phyloP scores from a whole-genome alignment of 2,888 invertebrate genomes.

The Cheilosia scutellata region DNA sequence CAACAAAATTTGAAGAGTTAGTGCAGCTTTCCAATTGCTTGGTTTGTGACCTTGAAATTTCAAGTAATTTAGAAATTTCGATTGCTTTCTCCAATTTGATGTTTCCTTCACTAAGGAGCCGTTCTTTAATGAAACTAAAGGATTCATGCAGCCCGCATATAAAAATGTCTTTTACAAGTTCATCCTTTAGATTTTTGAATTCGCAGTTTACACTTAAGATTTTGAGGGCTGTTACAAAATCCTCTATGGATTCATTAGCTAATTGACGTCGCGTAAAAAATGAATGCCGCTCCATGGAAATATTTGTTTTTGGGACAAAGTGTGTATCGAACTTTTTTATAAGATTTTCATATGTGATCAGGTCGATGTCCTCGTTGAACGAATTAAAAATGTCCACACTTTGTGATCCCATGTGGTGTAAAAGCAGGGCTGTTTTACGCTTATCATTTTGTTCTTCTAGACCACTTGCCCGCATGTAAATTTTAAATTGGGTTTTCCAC shows the following conservation, averaged over 20 bases:
- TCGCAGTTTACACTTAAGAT: slow-evolving; percentile 26
- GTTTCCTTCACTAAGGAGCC: slow-evolving; percentile 21
- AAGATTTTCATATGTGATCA: slow-evolving; percentile 25
- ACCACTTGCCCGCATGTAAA: slow-evolving; percentile 31
- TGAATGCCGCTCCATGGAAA: slow-evolving; percentile 24
- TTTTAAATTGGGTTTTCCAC: slow-evolving; percentile 44
- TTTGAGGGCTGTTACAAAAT: slow-evolving; percentile 36
- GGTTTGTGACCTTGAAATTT: slow-evolving; percentile 1
- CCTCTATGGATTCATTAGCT: slow-evolving; percentile 38
- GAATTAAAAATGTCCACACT: slow-evolving; percentile 25
- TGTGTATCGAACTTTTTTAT: slow-evolving; percentile 39
- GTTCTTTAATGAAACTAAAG: slow-evolving; percentile 34
- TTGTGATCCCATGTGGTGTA: slow-evolving; percentile 44
- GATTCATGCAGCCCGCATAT: slow-evolving; percentile 26
- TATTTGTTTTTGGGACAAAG: slow-evolving; percentile 32
- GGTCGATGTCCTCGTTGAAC: slow-evolving; percentile 37
- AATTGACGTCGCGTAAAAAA: slow-evolving; percentile 35
- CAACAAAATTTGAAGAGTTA: slow-evolving; percentile 20
- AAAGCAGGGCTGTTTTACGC: slow-evolving; percentile 34
- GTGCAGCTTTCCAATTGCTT: slow-evolving; percentile 15
- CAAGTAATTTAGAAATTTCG: no score
- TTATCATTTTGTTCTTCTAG: slow-evolving; percentile 20
- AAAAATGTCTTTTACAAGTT: slow-evolving; percentile 25
- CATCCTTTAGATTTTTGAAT: slow-evolving; percentile 20
- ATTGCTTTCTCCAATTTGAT: slow-evolving; percentile 18